Conservation (phyloP, 2,113 vertebrate species). For the Dendropsophus ebraccatus region DNA sequence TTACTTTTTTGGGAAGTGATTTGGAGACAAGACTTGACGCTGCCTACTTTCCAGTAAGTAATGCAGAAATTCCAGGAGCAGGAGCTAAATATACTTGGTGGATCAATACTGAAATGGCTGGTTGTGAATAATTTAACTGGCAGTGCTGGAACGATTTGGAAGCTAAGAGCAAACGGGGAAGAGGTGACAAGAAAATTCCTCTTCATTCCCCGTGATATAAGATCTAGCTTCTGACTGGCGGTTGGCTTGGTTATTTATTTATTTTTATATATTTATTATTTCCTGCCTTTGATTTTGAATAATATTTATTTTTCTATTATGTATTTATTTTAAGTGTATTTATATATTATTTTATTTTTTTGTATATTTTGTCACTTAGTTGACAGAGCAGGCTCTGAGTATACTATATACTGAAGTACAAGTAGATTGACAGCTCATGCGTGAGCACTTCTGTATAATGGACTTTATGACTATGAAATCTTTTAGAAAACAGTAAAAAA, state of each 20-base stretch:
- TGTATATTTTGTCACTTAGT: background rate
- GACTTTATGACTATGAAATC: too few species aligned
- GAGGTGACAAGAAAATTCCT: constrained; percentile 64
- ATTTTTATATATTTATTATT: background rate
- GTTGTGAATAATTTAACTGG: constrained; percentile 88
- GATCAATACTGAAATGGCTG: constrained; percentile 88
- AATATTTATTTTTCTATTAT: too few species aligned
- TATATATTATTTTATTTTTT: too few species aligned
- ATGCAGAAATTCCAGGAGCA: constrained; percentile 86
- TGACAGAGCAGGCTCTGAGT: background rate
- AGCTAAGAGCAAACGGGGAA: constrained; percentile 80
- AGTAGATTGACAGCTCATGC: background rate
- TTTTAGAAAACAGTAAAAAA: background rate
- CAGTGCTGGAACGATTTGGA: constrained; percentile 83
- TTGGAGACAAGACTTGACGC: constrained; percentile 84
- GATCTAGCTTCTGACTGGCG: background rate
- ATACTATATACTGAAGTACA: background rate
- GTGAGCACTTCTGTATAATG: background rate
- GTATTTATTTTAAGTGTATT: too few species aligned
- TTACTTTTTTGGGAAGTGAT: constrained; percentile 76
- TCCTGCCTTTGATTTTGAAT: background rate
- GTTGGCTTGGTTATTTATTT: constrained; percentile 61
- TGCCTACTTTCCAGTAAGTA: constrained; percentile 88
- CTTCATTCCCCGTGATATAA: background rate
- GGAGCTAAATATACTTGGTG: constrained; percentile 86